phyloP scores from a whole-genome alignment of 2,888 invertebrate species.

The Nomada flava region DNA sequence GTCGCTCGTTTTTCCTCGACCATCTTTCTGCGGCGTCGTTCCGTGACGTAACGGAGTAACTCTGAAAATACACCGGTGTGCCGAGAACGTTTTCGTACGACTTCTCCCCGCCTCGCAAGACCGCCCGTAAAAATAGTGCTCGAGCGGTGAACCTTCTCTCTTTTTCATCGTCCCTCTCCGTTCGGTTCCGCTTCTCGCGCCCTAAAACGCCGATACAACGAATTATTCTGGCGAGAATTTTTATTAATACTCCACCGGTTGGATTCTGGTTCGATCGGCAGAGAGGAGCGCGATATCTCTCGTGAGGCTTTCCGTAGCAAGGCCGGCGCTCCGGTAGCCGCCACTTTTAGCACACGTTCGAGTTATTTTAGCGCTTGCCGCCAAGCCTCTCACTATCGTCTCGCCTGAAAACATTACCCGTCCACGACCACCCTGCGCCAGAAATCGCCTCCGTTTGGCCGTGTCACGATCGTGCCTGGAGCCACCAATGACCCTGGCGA shows the following conservation, averaged over 20 bases:
- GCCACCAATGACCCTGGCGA: too few species aligned
- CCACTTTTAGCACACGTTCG: slow-evolving; percentile 82
- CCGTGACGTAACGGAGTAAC: slow-evolving; percentile 51
- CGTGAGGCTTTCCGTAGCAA: slow-evolving; percentile 68
- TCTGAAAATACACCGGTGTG: slow-evolving; percentile 54
- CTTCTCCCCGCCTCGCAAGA: slow-evolving; percentile 7
- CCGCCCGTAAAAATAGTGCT: slow-evolving; percentile 50
- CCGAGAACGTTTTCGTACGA: slow-evolving; percentile 24
- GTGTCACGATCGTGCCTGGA: neutral
- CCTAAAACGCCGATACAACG: neutral
- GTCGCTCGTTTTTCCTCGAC: slow-evolving; percentile 4
- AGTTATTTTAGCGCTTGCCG: slow-evolving; percentile 82
- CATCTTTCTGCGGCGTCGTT: slow-evolving; percentile 14
- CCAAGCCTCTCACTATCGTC: slow-evolving; percentile 75
- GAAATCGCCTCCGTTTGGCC: neutral
- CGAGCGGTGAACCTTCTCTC: neutral
- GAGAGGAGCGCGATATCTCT: slow-evolving; percentile 55
- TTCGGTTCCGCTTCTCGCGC: neutral
- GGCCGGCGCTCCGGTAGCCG: slow-evolving; percentile 79
- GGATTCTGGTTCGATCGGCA: slow-evolving; percentile 50
- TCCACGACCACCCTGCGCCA: slow-evolving; percentile 42
- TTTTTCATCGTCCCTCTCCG: neutral
- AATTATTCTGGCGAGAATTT: slow-evolving; percentile 41
- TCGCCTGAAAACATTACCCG: slow-evolving; percentile 72
- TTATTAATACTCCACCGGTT: slow-evolving; percentile 17